phyloP scores from a whole-genome alignment of 1,140 invertebrate genomes.

The Megalonaias nervosa region DNA sequence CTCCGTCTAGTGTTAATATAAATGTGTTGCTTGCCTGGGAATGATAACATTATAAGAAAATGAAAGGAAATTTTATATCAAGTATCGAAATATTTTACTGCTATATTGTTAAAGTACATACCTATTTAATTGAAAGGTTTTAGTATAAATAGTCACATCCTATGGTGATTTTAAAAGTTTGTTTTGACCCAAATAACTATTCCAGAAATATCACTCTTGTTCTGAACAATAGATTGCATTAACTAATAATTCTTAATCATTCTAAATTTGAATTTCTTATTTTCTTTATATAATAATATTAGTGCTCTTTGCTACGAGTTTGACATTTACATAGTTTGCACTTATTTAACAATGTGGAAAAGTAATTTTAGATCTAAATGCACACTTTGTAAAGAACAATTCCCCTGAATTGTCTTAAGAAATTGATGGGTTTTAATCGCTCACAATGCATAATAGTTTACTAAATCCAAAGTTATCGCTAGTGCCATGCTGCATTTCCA shows the following conservation, averaged over 20 bases:
- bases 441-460: too few relatives aligned
- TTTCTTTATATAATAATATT: too few relatives aligned
- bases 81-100: neutral
- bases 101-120: neutral
- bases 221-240: neutral
- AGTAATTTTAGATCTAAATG: too few relatives aligned
- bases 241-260: neutral
- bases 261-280: too few relatives aligned
- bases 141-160: neutral
- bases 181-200: neutral
- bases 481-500: too few relatives aligned
- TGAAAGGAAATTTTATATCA: neutral
- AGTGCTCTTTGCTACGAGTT: too few relatives aligned
- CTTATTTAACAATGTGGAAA: too few relatives aligned
- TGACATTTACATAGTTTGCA: too few relatives aligned
- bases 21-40: conserved; percentile 91
- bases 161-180: neutral
- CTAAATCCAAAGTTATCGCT: too few relatives aligned
- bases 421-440: too few relatives aligned
- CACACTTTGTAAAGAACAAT: too few relatives aligned
- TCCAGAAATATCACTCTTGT: neutral
- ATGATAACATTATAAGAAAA: neutral
- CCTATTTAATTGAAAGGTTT: neutral
- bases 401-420: too few relatives aligned
- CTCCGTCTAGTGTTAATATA: conserved; percentile 96